phyloP scores from a whole-genome alignment of 2,113 vertebrate species.

The Anhinga rufa region DNA sequence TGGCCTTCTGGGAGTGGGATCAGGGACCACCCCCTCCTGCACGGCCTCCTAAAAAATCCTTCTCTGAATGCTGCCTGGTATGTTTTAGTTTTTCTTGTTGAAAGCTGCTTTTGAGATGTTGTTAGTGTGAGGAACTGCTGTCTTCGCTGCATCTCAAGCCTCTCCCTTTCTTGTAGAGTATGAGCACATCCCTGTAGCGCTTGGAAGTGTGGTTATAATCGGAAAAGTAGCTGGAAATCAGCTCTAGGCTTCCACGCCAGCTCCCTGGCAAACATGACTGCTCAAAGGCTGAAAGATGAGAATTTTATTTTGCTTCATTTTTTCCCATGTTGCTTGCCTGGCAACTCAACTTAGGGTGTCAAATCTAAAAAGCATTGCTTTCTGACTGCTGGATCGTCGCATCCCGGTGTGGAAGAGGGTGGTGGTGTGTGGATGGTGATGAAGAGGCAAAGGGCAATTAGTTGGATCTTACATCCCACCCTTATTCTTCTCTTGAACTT shows the following conservation, averaged over 20 bases:
- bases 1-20: constrained; percentile 95
- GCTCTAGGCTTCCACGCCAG: background rate
- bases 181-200: background rate
- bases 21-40: constrained; percentile 81
- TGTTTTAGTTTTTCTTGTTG: constrained; percentile 80
- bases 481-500: background rate
- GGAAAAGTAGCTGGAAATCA: background rate
- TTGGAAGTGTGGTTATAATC: constrained; percentile 55
- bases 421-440: background rate
- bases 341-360: background rate
- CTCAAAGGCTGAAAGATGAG: background rate
- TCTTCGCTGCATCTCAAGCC: background rate
- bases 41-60: constrained; percentile 93
- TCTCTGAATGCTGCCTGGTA: constrained; percentile 94
- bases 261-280: accelerated
- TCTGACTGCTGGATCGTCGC: background rate
- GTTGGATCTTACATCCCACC: background rate
- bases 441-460: background rate
- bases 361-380: background rate
- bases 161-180: background rate
- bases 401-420: background rate
- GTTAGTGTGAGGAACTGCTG: background rate
- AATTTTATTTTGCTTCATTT: background rate
- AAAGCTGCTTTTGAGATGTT: constrained; percentile 46
- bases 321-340: background rate